Evolutionary conservation across 2,888 invertebrate genomes (phyloP), one percentile per base, ranked within the genome.

Genomic region (Drosophila lutescens): DNA sequence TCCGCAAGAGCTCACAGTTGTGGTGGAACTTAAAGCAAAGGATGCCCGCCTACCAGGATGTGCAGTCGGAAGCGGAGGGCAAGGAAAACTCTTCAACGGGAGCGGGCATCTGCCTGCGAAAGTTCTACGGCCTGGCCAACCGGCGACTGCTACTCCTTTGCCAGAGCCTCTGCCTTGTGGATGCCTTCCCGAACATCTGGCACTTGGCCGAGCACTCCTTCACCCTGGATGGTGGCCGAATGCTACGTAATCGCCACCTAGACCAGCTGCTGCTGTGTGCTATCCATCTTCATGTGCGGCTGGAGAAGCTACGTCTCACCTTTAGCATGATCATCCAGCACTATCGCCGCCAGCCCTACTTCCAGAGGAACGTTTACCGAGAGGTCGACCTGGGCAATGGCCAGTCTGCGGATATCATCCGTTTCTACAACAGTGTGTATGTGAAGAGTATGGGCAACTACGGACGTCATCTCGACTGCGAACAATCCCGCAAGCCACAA

Each of bases 211-310:
- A 85, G 36, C 65, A 88, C 57, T 86, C 88, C 0, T 61, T 85
- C 5, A 59, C 67, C 7, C 53, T 63, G 4, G 58, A 75, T 2
- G 57, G 70, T 3, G 26, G 40, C 2, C 40, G 59, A 13, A 62
- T 88, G 6, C 46, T 86, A 10, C 40, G 61, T 1, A 54, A 76
- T 7, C 84, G 88, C 1, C 71, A 88, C 26, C 58, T 85, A 8
- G 85, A 85, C 34, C 79, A 80, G 26, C 58, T 85, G 20, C 68
- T 85, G 0, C 50, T 85, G 17, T 88, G 85, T 17, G 88, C 86
- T 2, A 41, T 85, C 2, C 56, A 86, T 30, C 20, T 88, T n/a
- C 63, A 47, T 41, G 62, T 32, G 2, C 81, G 81, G 1, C 65
- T 54, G 8, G 34, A 50, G 1, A 9, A 38, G 0, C 15, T 54